These are phyloP conservation scores for Rynchops niger DNA, from an alignment of 2,113 vertebrate genomes.

Conservation along the genomic window DNA sequence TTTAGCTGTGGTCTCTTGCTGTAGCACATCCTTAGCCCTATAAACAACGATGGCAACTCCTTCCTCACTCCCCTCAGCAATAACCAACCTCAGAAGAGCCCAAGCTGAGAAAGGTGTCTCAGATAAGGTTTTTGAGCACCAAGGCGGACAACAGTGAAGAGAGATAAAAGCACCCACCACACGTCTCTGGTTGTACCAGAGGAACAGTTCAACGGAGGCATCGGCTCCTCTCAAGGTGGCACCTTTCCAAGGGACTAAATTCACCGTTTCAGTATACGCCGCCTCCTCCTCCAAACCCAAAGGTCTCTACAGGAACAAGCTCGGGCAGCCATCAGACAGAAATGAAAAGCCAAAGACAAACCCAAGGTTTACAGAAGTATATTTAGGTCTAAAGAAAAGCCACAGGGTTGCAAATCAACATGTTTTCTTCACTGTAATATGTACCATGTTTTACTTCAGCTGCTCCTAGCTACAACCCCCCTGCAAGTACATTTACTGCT, in stretches of 20 bases:
- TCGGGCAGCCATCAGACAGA: background rate
- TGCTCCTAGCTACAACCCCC: background rate
- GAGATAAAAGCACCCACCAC: background rate
- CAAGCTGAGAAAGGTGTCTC: background rate
- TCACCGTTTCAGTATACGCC: accelerated
- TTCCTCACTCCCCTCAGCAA: background rate
- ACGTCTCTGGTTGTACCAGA: background rate
- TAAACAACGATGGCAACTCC: background rate
- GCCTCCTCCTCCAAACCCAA: background rate
- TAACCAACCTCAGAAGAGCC: background rate
- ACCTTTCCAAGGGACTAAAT: background rate
- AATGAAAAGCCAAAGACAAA: background rate
- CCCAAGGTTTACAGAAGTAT: background rate
- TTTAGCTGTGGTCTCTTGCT: background rate
- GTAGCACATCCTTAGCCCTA: background rate
- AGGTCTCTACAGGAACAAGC: background rate
- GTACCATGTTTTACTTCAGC: background rate
- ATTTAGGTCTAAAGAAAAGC: background rate
- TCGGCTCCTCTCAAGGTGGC: background rate
- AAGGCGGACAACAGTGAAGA: accelerated
- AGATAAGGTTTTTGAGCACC: background rate
- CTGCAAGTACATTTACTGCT: background rate
- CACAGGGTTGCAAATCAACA: background rate
- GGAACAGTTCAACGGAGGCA: background rate
- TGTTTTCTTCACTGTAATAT: background rate